Percentiles rank a stretch among this genome's conserved stretches.
These are phyloP conservation scores for Protobothrops flavoviridis DNA, from an alignment of 2,113 vertebrate species.

Conservation along the genomic window DNA sequence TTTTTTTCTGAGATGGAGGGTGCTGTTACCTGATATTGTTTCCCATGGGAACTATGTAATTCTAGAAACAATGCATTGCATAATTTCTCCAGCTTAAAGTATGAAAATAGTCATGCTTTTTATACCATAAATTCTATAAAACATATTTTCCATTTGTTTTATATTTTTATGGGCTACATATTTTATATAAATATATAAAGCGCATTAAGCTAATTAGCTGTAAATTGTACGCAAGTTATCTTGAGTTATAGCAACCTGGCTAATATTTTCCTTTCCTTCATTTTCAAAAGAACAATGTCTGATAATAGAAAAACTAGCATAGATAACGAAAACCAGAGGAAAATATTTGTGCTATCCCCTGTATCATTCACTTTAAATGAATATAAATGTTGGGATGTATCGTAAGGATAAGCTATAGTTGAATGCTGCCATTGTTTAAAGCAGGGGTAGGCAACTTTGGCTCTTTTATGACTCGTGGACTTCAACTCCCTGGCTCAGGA, in stretches of 20 bases:
- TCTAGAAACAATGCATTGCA: background rate
- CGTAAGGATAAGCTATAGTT: conserved; percentile 65
- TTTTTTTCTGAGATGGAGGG: background rate
- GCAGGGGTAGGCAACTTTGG: background rate
- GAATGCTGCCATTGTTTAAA: conserved; percentile 65
- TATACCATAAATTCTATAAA: background rate
- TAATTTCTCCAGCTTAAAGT: background rate
- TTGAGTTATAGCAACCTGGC: conserved; percentile 34
- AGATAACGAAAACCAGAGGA: conserved; percentile 44
- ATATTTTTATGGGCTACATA: background rate
- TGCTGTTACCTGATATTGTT: background rate
- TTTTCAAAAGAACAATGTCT: conserved; percentile 57
- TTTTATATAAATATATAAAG: background rate
- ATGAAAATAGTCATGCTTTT: background rate
- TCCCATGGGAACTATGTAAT: too few relatives aligned
- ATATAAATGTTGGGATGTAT: conserved; percentile 70
- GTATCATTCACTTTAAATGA: conserved; percentile 69
- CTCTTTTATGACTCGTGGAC: too few relatives aligned
- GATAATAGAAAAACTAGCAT: conserved; percentile 48
- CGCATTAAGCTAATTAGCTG: conserved; percentile 56
- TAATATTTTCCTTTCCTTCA: conserved; percentile 46
- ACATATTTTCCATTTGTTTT: conserved; percentile 31
- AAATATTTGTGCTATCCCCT: conserved; percentile 59
- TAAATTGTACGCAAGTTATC: conserved; percentile 55
- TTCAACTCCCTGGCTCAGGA: too few relatives aligned